Conservation (phyloP, 2,797 vertebrate genomes). For the Lates japonicus region DNA sequence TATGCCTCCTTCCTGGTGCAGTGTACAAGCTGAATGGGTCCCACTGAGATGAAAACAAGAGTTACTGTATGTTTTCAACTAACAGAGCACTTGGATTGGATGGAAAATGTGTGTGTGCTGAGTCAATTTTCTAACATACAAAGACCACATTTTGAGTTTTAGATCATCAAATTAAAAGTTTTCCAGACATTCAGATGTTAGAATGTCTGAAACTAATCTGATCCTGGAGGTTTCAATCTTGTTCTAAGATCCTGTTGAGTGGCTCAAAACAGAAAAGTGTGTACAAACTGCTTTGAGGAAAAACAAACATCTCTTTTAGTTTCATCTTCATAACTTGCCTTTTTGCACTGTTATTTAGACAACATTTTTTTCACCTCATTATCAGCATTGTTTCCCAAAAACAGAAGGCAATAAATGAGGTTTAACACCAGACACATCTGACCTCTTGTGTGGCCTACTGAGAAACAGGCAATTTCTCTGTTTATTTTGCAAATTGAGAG, state of each 20-base stretch:
- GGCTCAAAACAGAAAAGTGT: constrained; percentile 24
- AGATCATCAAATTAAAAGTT: constrained; percentile 39
- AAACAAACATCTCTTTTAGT: background rate
- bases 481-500: constrained; percentile 51
- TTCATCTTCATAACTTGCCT: background rate
- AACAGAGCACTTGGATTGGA: constrained; percentile 34
- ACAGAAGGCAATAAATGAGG: constrained; percentile 18
- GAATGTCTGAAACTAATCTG: constrained; percentile 30
- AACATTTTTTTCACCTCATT: constrained; percentile 4
- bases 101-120: constrained; percentile 32
- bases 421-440: constrained; percentile 14
- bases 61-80: constrained; percentile 39
- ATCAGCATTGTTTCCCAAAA: constrained; percentile 6
- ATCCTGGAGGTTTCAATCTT: constrained; percentile 3
- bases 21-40: constrained; percentile 47
- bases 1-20: constrained; percentile 26
- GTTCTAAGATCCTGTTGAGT: constrained; percentile 19
- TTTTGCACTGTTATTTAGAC: background rate
- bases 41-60: constrained; percentile 49
- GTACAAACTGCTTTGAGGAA: background rate
- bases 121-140: constrained; percentile 45
- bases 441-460: constrained; percentile 19
- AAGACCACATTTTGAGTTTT: constrained; percentile 39
- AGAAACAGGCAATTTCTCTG: constrained; percentile 31
- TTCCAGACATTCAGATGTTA: constrained; percentile 24